Conservation (phyloP, 2,888 invertebrate genomes). For the Dendrolimus pini region DNA sequence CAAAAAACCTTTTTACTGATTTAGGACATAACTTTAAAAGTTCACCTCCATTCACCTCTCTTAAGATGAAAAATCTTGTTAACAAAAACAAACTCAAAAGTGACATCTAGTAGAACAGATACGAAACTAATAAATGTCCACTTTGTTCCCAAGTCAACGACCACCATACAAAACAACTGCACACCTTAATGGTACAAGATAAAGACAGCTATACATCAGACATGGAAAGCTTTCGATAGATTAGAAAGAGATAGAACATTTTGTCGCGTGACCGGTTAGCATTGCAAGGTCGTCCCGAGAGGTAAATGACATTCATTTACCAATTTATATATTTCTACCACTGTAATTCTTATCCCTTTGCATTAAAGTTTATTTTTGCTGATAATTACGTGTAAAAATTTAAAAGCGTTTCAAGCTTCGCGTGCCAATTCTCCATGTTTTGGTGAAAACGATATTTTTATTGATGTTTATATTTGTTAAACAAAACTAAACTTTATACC, state of each 20-base stretch:
- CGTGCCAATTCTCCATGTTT: slow-evolving; percentile 56
- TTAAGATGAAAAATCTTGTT: background rate
- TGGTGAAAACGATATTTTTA: slow-evolving; percentile 14
- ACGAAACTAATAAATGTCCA: slow-evolving; percentile 25
- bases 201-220: slow-evolving; percentile 23
- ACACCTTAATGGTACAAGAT: slow-evolving; percentile 26
- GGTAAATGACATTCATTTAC: slow-evolving; percentile 57
- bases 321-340: slow-evolving; percentile 4
- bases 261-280: slow-evolving; percentile 64
- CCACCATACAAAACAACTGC: slow-evolving; percentile 28
- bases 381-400: slow-evolving; percentile 1
- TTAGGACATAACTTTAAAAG: background rate
- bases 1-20: no score
- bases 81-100: background rate
- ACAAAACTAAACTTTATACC: background rate
- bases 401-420: slow-evolving; percentile 39
- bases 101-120: slow-evolving; percentile 23
- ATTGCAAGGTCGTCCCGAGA: slow-evolving; percentile 71
- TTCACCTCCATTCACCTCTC: background rate
- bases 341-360: slow-evolving; percentile 9
- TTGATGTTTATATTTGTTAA: background rate
- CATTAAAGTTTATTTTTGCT: slow-evolving; percentile 14
- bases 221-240: slow-evolving; percentile 17
- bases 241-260: slow-evolving; percentile 34
- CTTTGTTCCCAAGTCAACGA: slow-evolving; percentile 22